phyloP scores from a whole-genome alignment of 2,888 invertebrate genomes.

The Eristalis arbustorum region DNA sequence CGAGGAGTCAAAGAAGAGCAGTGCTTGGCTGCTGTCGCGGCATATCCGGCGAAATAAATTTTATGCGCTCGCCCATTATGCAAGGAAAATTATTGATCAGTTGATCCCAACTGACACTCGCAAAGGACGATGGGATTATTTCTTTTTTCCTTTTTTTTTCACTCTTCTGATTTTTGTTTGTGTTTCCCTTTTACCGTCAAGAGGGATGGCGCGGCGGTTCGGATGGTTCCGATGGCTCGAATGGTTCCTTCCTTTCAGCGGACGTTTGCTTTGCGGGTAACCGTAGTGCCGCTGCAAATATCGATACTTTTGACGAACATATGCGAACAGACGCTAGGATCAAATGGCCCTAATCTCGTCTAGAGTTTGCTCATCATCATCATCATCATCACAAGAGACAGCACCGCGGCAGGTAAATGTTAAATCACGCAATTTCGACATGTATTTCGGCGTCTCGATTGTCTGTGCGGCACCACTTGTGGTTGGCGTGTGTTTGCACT shows the following conservation, averaged over 20 bases:
- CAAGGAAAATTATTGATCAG: constrained; percentile 69
- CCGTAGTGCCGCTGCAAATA: constrained; percentile 41
- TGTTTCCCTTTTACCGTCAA: constrained; percentile 19
- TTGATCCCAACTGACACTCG: constrained; percentile 69
- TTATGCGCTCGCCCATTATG: constrained; percentile 70
- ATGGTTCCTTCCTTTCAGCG: background rate
- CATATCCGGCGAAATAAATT: constrained; percentile 70
- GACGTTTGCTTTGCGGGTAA: constrained; percentile 26
- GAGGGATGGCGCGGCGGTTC: background rate
- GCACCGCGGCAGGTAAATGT: constrained; percentile 34
- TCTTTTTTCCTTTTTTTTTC: constrained; percentile 2
- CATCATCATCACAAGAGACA: background rate
- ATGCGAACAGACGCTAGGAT: constrained; percentile 56
- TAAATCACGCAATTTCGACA: constrained; percentile 51
- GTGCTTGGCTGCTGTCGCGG: constrained; percentile 65
- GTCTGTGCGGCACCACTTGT: constrained; percentile 19
- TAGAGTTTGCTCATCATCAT: constrained; percentile 34
- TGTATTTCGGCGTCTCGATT: constrained; percentile 20
- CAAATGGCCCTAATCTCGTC: constrained; percentile 44
- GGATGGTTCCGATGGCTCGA: background rate
- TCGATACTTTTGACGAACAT: constrained; percentile 53
- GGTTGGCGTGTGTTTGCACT: constrained; percentile 38
- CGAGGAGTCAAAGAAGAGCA: constrained; percentile 68
- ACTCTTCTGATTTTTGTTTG: constrained; percentile 1
- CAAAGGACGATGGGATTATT: constrained; percentile 56